Base-by-base conservation (phyloP, 2,888 invertebrate genomes). In the Phasia obesa region DNA sequence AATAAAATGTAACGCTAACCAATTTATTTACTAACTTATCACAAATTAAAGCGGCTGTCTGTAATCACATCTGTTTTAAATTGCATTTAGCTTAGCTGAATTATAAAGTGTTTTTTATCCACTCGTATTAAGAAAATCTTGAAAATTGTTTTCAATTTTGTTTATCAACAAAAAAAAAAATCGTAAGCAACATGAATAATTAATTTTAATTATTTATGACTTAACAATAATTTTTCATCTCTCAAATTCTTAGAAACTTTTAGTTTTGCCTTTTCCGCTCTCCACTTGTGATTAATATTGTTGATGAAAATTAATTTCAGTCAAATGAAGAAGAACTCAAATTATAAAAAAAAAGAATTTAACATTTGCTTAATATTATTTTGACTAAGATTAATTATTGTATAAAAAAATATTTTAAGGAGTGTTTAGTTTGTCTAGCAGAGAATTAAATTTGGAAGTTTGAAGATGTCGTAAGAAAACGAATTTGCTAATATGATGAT, bases 361-460 rank as follows among this genome's bases (percentile, higher is more conserved):
- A 59, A 51, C n/a, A 60, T 21, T 47, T 64, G 35, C 27, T 57
- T 62, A 77, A 70, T 69, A 44, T 64, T 47, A 23, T 57, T 74
- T 74, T 67, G 74, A 74, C 67, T 55, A 69, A 80, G 80, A 80
- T 80, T 69, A 80, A 80, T 80, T 80, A 62, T 55, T 13, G 13
- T 25, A 38, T 15, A 67, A 35, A 73, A 17, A 6, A 17, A n/a
- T 62, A 9, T 69, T 67, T 67, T 73, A 21, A 60, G 79, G 67
- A 73, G 79, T 60, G 70, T 57, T 71, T 27, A 64, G 17, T 55
- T 53, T 31, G 23, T 55, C 4, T 9, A 51, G 4, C 13, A 47
- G 2, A 49, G 11, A 23, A 44, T 13, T 47, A 71, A 60, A 60
- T 35, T 31, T 42, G 7, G n/a, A 27, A 51, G 59, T 60, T 76